These are phyloP conservation scores for Pterois miles DNA, from an alignment of 2,797 vertebrate species.

Conservation along the genomic window DNA sequence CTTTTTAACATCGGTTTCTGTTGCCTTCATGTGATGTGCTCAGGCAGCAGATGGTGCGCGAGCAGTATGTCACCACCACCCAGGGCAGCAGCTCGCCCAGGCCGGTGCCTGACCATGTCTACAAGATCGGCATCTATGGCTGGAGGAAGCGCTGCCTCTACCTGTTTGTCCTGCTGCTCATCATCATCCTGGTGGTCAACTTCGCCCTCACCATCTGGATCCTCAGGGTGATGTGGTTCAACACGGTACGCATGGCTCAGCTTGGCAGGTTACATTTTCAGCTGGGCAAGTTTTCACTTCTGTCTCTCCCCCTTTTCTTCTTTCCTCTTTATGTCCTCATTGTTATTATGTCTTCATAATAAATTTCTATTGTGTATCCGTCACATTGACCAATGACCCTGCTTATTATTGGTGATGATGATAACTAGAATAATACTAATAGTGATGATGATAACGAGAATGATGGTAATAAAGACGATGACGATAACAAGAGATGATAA, in stretches of 20 bases:
- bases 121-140: constrained; percentile 96
- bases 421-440: too few relatives aligned
- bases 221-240: constrained; percentile 98
- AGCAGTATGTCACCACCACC: constrained; percentile 89
- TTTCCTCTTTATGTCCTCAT: background rate
- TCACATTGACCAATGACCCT: background rate
- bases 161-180: constrained; percentile 92
- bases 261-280: background rate
- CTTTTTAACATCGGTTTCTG: background rate
- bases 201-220: constrained; percentile 96
- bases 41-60: constrained; percentile 90
- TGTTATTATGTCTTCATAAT: background rate
- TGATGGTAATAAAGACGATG: too few relatives aligned
- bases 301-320: background rate
- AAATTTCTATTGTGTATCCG: background rate
- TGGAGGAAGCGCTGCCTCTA: constrained; percentile 98
- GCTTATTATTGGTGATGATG: background rate
- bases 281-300: background rate
- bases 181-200: constrained; percentile 92
- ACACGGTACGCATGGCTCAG: constrained; percentile 83
- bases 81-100: constrained; percentile 82
- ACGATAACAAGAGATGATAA: too few relatives aligned
- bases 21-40: background rate
- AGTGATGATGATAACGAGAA: too few relatives aligned
- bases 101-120: constrained; percentile 79